phyloP scores from a whole-genome alignment of 2,113 vertebrate species.

The Petaurus breviceps region DNA sequence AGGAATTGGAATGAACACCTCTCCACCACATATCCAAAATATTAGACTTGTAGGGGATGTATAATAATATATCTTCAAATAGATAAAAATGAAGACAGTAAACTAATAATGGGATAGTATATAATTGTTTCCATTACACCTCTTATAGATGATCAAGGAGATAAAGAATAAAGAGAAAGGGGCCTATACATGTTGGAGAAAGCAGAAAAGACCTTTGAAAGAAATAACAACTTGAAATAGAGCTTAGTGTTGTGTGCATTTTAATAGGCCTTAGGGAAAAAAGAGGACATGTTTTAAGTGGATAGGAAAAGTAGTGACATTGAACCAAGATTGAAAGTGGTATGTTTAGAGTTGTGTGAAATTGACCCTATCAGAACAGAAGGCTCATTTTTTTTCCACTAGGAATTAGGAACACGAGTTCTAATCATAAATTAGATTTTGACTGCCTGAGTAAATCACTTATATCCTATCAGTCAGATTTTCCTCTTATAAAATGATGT shows the following conservation, averaged over 20 bases:
- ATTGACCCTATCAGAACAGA: not conserved
- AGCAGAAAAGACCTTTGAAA: not conserved
- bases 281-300: not conserved
- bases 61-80: not conserved
- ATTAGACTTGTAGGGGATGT: not conserved
- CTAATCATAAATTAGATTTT: not conserved
- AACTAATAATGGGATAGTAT: not conserved
- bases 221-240: not conserved
- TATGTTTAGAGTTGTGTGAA: not conserved
- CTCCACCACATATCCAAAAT: not conserved
- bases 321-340: no score
- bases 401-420: not conserved
- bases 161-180: not conserved
- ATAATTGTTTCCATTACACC: not conserved
- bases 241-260: not conserved
- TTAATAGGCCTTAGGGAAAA: not conserved
- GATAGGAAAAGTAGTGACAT: no score
- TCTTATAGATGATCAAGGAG: not conserved
- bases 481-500: not conserved
- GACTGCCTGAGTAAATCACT: not conserved
- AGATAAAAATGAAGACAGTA: not conserved
- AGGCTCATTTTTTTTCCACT: no score
- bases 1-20: not conserved
- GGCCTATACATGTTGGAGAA: not conserved
- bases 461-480: accelerated